These are phyloP conservation scores for Oreocharis arfaki DNA, from an alignment of 2,113 vertebrate species.

Conservation along the genomic window DNA sequence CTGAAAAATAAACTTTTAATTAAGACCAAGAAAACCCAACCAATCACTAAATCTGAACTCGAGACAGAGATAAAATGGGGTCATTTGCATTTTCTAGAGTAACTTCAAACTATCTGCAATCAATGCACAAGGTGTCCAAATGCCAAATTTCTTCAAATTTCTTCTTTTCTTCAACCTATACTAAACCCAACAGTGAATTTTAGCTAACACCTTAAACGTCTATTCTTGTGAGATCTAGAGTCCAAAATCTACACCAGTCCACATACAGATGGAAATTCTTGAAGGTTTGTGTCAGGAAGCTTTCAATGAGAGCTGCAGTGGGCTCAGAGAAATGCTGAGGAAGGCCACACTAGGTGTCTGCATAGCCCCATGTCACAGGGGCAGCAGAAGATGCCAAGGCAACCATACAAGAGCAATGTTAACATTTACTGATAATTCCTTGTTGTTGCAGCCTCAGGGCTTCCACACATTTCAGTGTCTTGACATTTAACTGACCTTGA, in stretches of 20 bases:
- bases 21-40: not conserved
- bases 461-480: not conserved
- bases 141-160: not conserved
- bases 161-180: too few relatives aligned
- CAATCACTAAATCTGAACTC: not conserved
- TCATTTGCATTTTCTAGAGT: not conserved
- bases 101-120: not conserved
- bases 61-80: not conserved
- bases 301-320: accelerated
- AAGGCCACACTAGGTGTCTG: not conserved
- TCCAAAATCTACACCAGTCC: not conserved
- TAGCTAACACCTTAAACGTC: not conserved
- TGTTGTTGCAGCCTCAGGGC: not conserved
- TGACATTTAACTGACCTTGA: not conserved
- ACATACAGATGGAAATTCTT: not conserved
- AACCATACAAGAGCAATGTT: not conserved
- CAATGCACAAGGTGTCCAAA: not conserved
- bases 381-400: not conserved
- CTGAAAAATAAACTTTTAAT: slow-evolving; percentile 21
- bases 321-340: not conserved
- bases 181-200: not conserved
- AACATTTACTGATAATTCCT: not conserved
- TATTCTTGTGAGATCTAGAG: not conserved
- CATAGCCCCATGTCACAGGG: accelerated
- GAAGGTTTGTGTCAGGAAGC: not conserved